Evolutionary conservation across 2,888 invertebrate species (phyloP), one percentile per base, ranked within the genome.

Genomic region (Drosophila mercatorum): DNA sequence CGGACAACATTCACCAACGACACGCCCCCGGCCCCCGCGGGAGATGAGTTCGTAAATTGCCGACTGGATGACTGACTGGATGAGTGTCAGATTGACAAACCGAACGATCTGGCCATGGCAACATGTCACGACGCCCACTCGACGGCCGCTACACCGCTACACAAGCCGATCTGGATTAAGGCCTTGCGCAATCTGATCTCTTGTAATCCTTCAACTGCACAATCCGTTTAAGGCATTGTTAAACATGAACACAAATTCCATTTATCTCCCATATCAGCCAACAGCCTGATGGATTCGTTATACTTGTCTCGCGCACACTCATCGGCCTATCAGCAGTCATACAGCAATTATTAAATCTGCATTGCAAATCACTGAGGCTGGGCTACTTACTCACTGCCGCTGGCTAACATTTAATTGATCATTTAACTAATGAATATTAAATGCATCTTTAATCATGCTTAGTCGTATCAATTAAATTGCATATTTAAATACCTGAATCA

Each of bases 1-100:
- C 74, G 66, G 73, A 57, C 65, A 70, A 70, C 80, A 73, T 72
- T 75, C 69, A 68, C 59, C 62, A 47, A 62, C 43, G 55, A 22
- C 53, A 47, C 51, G 28, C 61, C 8, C 40, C 57, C 5, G n/a
- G 5, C 11, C 34, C n/a, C 40, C n/a, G 47, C 14, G 2, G 10
- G 46, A 55, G 58, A 63, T 60, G 56, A 63, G 44, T 40, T 61
- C 61, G 4, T 58, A 49, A 66, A 47, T 69, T 55, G 53, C 3
- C 28, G 40, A 56, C 47, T 41, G 34, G 46, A 7, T 12, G 46
- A 46, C 17, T 12, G 46, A 46, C 17, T 57, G 57, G 11, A 22
- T 59, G 49, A 44, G 53, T 43, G 38, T 14, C 52, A 43, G 59
- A 26, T 41, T 49, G 43, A 28, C 28, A n/a, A 26, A 41, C 51